phyloP scores from a whole-genome alignment of 2,797 vertebrate genomes.

The Aldrovandia affinis region DNA sequence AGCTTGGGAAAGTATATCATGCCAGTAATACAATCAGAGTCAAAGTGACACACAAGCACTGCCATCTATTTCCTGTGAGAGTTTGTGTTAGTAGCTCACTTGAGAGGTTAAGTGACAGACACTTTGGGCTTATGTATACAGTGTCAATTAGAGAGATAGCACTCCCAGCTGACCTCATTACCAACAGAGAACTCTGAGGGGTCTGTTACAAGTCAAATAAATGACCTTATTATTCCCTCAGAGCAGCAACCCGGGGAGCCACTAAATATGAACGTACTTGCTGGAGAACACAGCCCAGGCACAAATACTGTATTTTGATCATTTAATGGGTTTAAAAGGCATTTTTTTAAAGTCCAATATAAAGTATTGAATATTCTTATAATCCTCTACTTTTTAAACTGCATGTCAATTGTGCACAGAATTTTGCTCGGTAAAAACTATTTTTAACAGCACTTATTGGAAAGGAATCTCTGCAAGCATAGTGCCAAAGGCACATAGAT shows the following conservation, averaged over 20 bases:
- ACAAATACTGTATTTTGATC: constrained; percentile 12
- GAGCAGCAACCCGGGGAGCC: constrained; percentile 39
- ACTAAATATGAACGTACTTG: constrained; percentile 54
- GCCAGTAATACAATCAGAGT: not conserved
- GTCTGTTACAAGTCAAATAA: constrained; percentile 42
- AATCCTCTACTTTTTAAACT: not conserved
- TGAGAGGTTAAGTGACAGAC: constrained; percentile 24
- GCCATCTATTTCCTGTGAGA: not conserved
- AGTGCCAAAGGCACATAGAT: not conserved
- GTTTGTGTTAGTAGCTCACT: not conserved
- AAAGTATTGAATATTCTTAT: not conserved
- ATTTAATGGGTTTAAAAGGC: constrained; percentile 34
- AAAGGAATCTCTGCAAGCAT: not conserved
- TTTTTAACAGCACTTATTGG: not conserved
- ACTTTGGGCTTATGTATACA: not conserved
- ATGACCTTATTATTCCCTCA: constrained; percentile 56
- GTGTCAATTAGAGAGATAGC: not conserved
- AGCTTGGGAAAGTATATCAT: not conserved
- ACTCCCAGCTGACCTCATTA: constrained; percentile 35
- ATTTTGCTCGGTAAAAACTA: not conserved
- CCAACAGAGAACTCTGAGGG: constrained; percentile 30
- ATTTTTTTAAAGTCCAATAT: not conserved
- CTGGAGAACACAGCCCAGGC: constrained; percentile 36
- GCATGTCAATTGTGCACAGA: not conserved
- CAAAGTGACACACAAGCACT: not conserved